phyloP scores from a whole-genome alignment of 2,113 vertebrate genomes.

The Canis aureus region DNA sequence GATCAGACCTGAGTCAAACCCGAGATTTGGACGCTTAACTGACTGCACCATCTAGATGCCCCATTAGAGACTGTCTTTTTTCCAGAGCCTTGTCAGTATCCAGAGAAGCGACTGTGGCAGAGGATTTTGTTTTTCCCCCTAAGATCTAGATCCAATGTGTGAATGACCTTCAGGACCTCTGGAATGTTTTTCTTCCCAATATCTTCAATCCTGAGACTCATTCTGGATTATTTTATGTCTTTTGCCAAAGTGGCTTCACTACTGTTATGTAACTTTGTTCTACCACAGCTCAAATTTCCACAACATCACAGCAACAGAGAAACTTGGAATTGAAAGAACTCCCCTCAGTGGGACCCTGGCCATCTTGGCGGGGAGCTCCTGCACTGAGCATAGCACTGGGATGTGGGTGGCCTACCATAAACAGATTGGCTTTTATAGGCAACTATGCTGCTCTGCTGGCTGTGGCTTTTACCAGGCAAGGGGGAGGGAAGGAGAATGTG shows the following conservation, averaged over 20 bases:
- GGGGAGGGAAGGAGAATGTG: neutral
- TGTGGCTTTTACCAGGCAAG: neutral
- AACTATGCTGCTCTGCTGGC: fast-evolving
- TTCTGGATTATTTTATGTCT: neutral
- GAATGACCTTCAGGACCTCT: neutral
- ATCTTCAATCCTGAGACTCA: neutral
- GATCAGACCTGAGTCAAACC: neutral
- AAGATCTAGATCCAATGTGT: neutral
- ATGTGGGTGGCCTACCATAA: neutral
- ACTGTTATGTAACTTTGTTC: neutral
- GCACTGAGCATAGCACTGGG: neutral
- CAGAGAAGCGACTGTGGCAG: neutral
- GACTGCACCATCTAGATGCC: neutral
- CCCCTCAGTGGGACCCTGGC: neutral
- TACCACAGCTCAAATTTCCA: neutral
- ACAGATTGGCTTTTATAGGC: neutral
- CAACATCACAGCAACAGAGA: neutral
- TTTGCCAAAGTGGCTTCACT: neutral
- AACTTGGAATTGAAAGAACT: neutral
- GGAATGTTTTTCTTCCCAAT: neutral
- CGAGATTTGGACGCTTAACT: neutral
- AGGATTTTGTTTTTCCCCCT: neutral
- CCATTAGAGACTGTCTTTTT: neutral
- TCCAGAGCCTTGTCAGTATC: neutral
- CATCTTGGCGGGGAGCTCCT: neutral